Evolutionary conservation across 2,797 vertebrate genomes (phyloP), one percentile per base, ranked within the genome.

Genomic region (Novumbra hubbsi): DNA sequence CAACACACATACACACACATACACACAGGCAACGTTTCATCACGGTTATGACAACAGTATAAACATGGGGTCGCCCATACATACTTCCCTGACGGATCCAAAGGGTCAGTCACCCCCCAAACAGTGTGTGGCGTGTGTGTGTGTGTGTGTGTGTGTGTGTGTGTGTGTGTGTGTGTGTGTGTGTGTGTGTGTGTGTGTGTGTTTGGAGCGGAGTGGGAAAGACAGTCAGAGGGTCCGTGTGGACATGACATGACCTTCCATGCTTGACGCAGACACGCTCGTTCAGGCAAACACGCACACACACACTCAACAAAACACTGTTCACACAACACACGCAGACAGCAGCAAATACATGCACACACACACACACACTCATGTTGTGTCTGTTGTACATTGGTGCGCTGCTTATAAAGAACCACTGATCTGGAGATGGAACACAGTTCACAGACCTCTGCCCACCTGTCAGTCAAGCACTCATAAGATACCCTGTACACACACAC

Each of bases 261-360:
- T 14, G 21, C 2, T 24, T 5, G 9, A 66, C 64, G 34, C 28
- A 66, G 30, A 66, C 64, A 66, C 64, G 34, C 27, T 24, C 70
- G 38, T 9, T 57, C 55, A 72, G 24, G 63, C 55, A 45, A 17
- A 48, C 70, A 63, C 28, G 38, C 52, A 72, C 68, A 70, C 70
- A 63, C 32, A 72, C 70, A 57, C 50, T 34, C 50, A 32, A 32
- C 32, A 2, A 2, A 32, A 32, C 32, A 32, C 32, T 32, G 32
- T 32, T 32, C 32, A 57, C 48, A 70, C 30, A 27, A 52, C 52
- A 57, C 52, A n/a, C 52, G 28, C 28, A 32, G 12, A 15, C 62
- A n/a, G n/a, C n/a, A n/a, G n/a, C n/a, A n/a, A n/a, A n/a, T n/a
- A 64, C 24, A 28, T 14, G 32, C 27, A 38, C 28, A 66, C 64